phyloP scores from a whole-genome alignment of 1,140 invertebrate genomes.

The Pectinophora gossypiella region DNA sequence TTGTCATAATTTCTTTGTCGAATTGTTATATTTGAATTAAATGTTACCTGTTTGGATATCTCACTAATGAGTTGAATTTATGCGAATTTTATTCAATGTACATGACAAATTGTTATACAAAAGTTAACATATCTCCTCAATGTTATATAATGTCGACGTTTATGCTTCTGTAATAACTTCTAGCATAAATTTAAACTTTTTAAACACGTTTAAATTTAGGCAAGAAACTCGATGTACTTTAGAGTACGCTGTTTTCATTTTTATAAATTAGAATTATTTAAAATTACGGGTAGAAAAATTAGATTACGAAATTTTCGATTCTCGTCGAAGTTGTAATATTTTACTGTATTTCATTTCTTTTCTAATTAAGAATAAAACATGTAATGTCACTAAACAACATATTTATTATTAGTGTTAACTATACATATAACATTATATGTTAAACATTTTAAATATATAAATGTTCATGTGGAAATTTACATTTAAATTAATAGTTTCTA shows the following conservation, averaged over 20 bases:
- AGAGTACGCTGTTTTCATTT: constrained; percentile 11
- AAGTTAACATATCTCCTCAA: constrained; percentile 43
- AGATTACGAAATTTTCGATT: constrained; percentile 6
- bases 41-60: background rate
- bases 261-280: constrained; percentile 24
- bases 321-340: constrained; percentile 6
- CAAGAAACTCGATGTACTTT: constrained; percentile 13
- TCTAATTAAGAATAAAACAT: constrained; percentile 20
- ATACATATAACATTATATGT: constrained; percentile 16
- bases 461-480: constrained; percentile 17
- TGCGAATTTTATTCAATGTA: background rate
- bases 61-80: background rate
- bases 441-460: constrained; percentile 18
- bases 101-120: constrained; percentile 11
- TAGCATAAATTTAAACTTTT: background rate
- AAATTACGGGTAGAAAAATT: constrained; percentile 35
- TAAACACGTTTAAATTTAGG: background rate
- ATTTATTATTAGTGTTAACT: constrained; percentile 32
- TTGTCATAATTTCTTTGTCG: background rate
- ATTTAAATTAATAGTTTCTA: constrained; percentile 13
- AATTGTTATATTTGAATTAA: background rate
- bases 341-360: constrained; percentile 6
- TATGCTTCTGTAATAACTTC: constrained; percentile 8
- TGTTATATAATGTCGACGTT: constrained; percentile 18
- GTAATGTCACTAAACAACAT: constrained; percentile 40